These are phyloP conservation scores for Poicephalus gulielmi DNA, from an alignment of 2,113 vertebrate species.

Conservation along the genomic window DNA sequence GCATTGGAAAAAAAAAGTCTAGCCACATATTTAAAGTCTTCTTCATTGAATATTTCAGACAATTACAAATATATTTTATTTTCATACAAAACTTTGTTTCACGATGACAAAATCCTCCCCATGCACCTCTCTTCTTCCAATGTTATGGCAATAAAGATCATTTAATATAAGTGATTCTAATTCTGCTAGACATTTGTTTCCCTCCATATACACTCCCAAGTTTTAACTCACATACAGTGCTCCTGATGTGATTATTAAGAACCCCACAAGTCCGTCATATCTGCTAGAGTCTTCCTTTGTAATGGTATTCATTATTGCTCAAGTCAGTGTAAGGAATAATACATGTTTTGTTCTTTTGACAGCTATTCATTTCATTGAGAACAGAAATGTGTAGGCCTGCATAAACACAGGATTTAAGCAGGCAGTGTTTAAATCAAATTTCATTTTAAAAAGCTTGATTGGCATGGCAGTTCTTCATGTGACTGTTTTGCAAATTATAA, in stretches of 20 bases:
- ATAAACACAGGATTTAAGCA: conserved; percentile 28
- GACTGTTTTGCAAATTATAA: neutral
- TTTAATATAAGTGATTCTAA: neutral
- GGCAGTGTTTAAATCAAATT: conserved; percentile 18
- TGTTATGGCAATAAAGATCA: neutral
- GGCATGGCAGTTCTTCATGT: neutral
- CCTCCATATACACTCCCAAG: neutral
- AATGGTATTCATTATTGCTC: neutral
- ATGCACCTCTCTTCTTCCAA: neutral
- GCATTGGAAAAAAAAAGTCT: neutral
- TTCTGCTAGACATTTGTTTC: neutral
- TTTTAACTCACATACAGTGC: neutral
- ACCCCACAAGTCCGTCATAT: neutral
- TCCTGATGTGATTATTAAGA: neutral
- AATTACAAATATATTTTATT: neutral
- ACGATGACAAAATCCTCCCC: neutral
- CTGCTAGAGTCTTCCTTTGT: neutral
- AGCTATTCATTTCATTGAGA: conserved; percentile 56
- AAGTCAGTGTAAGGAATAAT: conserved; percentile 36
- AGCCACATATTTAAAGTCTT: neutral
- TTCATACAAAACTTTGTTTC: neutral
- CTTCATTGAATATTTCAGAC: neutral
- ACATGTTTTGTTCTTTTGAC: conserved; percentile 55
- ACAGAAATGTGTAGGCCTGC: neutral
- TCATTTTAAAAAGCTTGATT: conserved; percentile 8